phyloP scores from a whole-genome alignment of 2,113 vertebrate genomes.

The Oreochromis aureus region DNA sequence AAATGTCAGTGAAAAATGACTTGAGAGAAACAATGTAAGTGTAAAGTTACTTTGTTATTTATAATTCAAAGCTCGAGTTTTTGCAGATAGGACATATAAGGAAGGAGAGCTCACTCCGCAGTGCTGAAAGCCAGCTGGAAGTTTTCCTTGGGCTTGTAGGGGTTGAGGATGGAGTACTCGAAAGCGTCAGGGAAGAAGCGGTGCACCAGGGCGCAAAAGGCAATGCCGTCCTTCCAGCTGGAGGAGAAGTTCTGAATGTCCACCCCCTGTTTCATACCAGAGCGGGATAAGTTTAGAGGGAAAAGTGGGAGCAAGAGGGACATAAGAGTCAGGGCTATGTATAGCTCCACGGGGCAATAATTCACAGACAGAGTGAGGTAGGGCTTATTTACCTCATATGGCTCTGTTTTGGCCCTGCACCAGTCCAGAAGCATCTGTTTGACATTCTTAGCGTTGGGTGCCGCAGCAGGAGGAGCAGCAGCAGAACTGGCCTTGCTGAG shows the following conservation, averaged over 20 bases:
- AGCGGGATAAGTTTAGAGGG: background rate
- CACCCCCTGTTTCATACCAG: conserved; percentile 76
- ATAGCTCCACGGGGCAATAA: background rate
- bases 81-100: conserved; percentile 2
- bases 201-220: conserved; percentile 95
- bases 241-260: conserved; percentile 97
- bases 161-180: conserved; percentile 88
- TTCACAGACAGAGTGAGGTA: background rate
- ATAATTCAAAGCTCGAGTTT: background rate
- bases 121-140: conserved; percentile 93
- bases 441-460: conserved; percentile 89
- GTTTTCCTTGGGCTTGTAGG: conserved; percentile 87
- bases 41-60: background rate
- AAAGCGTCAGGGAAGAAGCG: conserved; percentile 95
- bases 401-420: conserved; percentile 95
- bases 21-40: background rate
- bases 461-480: conserved; percentile 69
- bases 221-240: conserved; percentile 96
- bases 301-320: background rate
- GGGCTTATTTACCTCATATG: conserved; percentile 84
- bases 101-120: conserved; percentile 82
- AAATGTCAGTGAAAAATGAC: background rate
- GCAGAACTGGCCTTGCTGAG: conserved; percentile 6
- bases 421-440: conserved; percentile 99
- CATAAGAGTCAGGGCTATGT: background rate